phyloP scores from a whole-genome alignment of 2,888 invertebrate species.

The Parelbella ahira region DNA sequence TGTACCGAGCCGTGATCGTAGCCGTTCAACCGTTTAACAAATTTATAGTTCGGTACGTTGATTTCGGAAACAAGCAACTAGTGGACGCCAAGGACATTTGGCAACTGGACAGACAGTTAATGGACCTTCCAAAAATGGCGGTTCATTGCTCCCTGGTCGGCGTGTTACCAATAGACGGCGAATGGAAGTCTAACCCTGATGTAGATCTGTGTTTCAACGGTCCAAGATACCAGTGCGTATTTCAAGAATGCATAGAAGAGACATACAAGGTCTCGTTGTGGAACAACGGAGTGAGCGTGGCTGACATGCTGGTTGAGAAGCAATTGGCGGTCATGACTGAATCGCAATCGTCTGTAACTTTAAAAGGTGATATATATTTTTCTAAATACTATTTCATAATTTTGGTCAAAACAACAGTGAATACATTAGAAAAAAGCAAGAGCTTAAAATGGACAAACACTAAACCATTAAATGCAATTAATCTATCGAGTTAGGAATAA shows the following conservation, averaged over 20 bases:
- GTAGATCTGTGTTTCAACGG: conserved; percentile 83
- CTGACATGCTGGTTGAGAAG: conserved; percentile 69
- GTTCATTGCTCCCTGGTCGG: conserved; percentile 84
- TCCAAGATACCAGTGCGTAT: conserved; percentile 80
- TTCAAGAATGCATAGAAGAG: conserved; percentile 69
- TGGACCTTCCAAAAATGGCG: conserved; percentile 85
- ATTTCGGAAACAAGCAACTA: conserved; percentile 86
- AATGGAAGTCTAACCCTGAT: conserved; percentile 78
- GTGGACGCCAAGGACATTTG: conserved; percentile 84
- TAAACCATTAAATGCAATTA: too few relatives aligned
- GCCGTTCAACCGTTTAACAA: conserved; percentile 79
- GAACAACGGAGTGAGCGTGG: conserved; percentile 69
- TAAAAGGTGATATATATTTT: conserved; percentile 61
- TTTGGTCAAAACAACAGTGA: too few relatives aligned
- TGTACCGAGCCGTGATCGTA: conserved; percentile 85
- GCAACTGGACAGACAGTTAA: conserved; percentile 84
- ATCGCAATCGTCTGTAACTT: conserved; percentile 57
- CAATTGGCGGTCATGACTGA: conserved; percentile 64
- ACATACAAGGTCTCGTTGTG: conserved; percentile 71
- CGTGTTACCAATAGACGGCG: conserved; percentile 78
- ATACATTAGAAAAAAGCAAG: too few relatives aligned
- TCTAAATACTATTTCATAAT: too few relatives aligned
- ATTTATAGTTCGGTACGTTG: conserved; percentile 86
- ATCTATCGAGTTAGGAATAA: too few relatives aligned
- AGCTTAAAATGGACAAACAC: too few relatives aligned